These are phyloP conservation scores for Marasmarcha lunaedactyla DNA, from an alignment of 2,888 invertebrate genomes.

Conservation along the genomic window DNA sequence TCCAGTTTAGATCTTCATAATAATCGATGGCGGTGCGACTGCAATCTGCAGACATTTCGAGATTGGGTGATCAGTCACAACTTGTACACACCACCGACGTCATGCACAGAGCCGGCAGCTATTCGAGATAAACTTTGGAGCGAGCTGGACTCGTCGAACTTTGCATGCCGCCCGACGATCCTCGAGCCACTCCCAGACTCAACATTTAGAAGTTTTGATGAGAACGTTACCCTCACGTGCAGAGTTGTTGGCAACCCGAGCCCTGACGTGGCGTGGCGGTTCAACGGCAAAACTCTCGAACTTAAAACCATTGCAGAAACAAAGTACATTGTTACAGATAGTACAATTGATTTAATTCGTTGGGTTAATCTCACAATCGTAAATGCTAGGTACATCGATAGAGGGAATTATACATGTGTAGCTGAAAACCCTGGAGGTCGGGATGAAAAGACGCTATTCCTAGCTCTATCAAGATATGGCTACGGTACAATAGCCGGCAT, in stretches of 20 bases:
- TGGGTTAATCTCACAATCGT: conserved; percentile 80
- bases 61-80: conserved; percentile 81
- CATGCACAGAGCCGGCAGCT: conserved; percentile 77
- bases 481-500: conserved; percentile 50
- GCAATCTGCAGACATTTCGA: conserved; percentile 82
- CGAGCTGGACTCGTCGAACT: conserved; percentile 77
- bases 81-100: conserved; percentile 81
- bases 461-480: conserved; percentile 66
- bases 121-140: conserved; percentile 81
- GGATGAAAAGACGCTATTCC: conserved; percentile 79
- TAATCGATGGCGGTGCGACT: conserved; percentile 93
- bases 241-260: conserved; percentile 81
- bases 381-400: conserved; percentile 73
- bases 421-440: conserved; percentile 87
- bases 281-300: conserved; percentile 73
- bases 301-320: conserved; percentile 59
- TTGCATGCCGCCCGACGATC: conserved; percentile 87
- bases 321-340: conserved; percentile 57
- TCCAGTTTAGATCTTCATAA: conserved; percentile 81
- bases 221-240: conserved; percentile 81
- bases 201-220: conserved; percentile 74
- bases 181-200: conserved; percentile 72
- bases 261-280: conserved; percentile 81
- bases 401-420: conserved; percentile 81
- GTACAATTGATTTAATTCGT: conserved; percentile 54